Base-by-base conservation (phyloP, 2,888 invertebrate species). In the Amphipoea oculea region DNA sequence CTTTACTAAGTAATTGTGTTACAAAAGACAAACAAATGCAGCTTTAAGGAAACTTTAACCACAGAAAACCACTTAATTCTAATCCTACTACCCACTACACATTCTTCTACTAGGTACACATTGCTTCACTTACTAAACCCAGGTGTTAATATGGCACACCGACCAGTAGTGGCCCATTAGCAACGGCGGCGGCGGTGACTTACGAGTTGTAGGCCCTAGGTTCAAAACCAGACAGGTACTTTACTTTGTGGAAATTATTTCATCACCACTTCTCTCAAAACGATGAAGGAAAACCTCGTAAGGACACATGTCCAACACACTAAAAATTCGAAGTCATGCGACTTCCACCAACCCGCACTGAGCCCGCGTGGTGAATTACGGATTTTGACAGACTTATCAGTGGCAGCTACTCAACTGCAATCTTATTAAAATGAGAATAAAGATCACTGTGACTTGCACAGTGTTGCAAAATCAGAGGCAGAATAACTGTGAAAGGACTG, bases 21-120 rank as follows among this genome's bases (percentile, higher is more conserved):
- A 17, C 23, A 12, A 42, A 79, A 79, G 65, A 79, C 72, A 66
- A 48, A 79, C 54, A 79, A 79, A 72, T 66, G 48, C 79, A 40
- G 65, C 70, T 79, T 57, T 48, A 29, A 66, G 1, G 48, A 36
- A 79, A 79, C n/a, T 78, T 69, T 36, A 79, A 54, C 45, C 14
- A 40, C 54, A 7, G 68, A 45, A 45, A 62, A 63, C n/a, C n/a
- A 54, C 40, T 6, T 62, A 62, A 6, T 23, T 23, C 4, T 42
- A 42, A 42, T 36, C 69, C 20, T 20, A 54, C 12, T 9, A 45
- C 36, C 11, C 20, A 57, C 20, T 48, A 57, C 3, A 71, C 23
- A 14, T 40, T 71, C 14, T 71, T 17, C 17, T 17, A n/a, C 7
- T 51, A 6, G 4, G 23, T 51, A 23, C 51, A 20, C 20, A 23